A percentile compares a stretch with the other conserved stretches of the same genome.
Conservation (phyloP, 2,888 invertebrate genomes). For the Pammene fasciana region DNA sequence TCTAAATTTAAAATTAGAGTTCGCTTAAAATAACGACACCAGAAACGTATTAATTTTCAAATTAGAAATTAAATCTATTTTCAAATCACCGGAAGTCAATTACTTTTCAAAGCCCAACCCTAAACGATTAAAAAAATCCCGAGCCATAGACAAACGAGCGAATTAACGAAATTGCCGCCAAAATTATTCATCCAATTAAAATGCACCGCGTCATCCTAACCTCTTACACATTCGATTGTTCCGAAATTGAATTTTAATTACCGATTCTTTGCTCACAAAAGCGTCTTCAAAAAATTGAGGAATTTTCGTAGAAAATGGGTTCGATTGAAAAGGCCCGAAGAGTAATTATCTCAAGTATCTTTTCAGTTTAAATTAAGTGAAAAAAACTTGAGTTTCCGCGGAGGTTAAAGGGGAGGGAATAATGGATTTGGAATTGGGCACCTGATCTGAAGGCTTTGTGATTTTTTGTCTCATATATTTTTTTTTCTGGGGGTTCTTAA, state of each 20-base stretch:
- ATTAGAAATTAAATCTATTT: background rate
- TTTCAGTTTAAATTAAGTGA: slow-evolving; percentile 83
- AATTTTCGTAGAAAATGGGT: slow-evolving; percentile 73
- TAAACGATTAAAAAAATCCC: slow-evolving; percentile 35
- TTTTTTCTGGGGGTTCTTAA: no score
- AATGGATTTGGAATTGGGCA: slow-evolving; percentile 37
- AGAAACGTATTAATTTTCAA: background rate
- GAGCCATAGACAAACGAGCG: slow-evolving; percentile 36
- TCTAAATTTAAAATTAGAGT: background rate
- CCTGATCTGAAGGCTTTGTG: slow-evolving; percentile 20
- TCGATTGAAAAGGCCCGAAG: slow-evolving; percentile 66
- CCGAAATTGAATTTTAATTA: slow-evolving; percentile 84
- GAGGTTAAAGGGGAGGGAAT: slow-evolving; percentile 45
- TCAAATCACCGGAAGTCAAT: slow-evolving; percentile 24
- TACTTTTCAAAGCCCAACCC: slow-evolving; percentile 31
- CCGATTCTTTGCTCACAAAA: slow-evolving; percentile 79
- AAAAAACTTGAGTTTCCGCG: slow-evolving; percentile 66
- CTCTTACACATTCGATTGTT: slow-evolving; percentile 78
- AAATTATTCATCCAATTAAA: slow-evolving; percentile 78
- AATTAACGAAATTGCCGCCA: slow-evolving; percentile 51
- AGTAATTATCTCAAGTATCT: slow-evolving; percentile 83
- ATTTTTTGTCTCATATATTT: background rate
- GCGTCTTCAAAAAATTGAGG: slow-evolving; percentile 78
- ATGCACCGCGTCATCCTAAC: slow-evolving; percentile 75
- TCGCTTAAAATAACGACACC: background rate